Conservation (phyloP, 1,140 invertebrate genomes). For the Nixonia krombeini region DNA sequence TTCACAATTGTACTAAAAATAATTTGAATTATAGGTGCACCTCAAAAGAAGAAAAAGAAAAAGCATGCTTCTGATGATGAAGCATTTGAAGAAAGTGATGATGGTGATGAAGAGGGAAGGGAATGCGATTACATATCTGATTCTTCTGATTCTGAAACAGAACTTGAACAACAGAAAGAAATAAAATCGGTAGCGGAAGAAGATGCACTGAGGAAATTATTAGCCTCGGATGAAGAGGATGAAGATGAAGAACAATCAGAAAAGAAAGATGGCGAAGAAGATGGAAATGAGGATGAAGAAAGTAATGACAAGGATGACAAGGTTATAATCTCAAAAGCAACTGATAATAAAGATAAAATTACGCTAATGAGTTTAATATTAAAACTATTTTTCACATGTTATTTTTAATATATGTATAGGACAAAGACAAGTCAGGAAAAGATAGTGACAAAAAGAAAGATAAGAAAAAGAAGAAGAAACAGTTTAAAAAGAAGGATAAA, state of each 20-base stretch:
- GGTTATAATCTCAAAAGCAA: too few relatives aligned
- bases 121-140: conserved; percentile 92
- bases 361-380: not conserved
- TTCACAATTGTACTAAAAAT: conserved; percentile 9
- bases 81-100: conserved; percentile 95
- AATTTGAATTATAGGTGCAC: conserved; percentile 31
- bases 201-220: conserved; percentile 87
- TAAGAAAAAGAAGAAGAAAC: conserved; percentile 67
- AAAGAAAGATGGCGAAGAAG: conserved; percentile 74
- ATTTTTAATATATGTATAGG: conserved; percentile 44
- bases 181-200: conserved; percentile 91
- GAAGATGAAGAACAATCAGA: conserved; percentile 83
- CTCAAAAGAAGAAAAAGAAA: conserved; percentile 75
- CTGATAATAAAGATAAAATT: too few relatives aligned
- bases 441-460: conserved; percentile 61
- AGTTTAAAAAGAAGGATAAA: conserved; percentile 60
- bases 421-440: conserved; percentile 63
- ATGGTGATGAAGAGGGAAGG: conserved; percentile 94
- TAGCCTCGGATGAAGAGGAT: conserved; percentile 91
- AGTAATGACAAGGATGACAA: conserved; percentile 76
- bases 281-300: conserved; percentile 77
- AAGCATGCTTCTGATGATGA: conserved; percentile 84
- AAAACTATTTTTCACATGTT: not conserved
- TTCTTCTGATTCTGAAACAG: conserved; percentile 85
- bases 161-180: conserved; percentile 80